Evolutionary conservation across 2,113 vertebrate genomes (phyloP), one percentile per base, ranked within the genome.

Genomic region (Cyprinodon brontotheroides): DNA sequence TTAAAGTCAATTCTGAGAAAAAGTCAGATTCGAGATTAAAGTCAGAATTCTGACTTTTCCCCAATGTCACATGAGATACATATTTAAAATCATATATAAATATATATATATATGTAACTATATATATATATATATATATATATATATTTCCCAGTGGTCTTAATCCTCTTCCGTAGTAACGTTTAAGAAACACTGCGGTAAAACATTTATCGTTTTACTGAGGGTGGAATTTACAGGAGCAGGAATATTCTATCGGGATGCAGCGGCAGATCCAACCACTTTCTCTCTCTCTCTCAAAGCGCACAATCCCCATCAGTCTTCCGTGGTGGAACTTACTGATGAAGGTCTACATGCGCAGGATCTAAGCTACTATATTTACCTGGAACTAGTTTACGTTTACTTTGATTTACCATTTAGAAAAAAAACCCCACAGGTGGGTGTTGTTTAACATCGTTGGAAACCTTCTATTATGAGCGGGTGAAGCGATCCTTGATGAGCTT

Each of bases 371-470:
- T 41, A 41, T 41, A 4, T 38, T n/a, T 4, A 29, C n/a, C 14
- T 11, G 71, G 50, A 50, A 63, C 6, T 22, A 60, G 61, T 47
- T 50, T 62, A 72, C 69, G 22, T 48, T 61, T 37, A 11, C 66
- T 68, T 68, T 80, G 68, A 67, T 80, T 76, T 40, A 5, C 39
- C 60, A 66, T 53, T 29, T 78, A 69, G 61, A 73, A 57, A n/a
- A 37, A 22, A 40, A 1, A 65, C 20, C 70, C 68, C 47, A 87
- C 84, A 89, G 85, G 88, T 90, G 84, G 69, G 75, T 59, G 78
- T 61, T 29, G 68, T 85, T 80, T 59, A 3, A 63, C 72, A 37
- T 37, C 22, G 41, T 37, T 66, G 71, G 22, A 69, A 45, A 72
- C 43, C 61, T 70, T 7, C 70, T 45, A 59, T 39, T 47, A 38